Evolutionary conservation across 2,797 vertebrate species (phyloP), one percentile per base, ranked within the genome.

Genomic region (Crax fasciolata): DNA sequence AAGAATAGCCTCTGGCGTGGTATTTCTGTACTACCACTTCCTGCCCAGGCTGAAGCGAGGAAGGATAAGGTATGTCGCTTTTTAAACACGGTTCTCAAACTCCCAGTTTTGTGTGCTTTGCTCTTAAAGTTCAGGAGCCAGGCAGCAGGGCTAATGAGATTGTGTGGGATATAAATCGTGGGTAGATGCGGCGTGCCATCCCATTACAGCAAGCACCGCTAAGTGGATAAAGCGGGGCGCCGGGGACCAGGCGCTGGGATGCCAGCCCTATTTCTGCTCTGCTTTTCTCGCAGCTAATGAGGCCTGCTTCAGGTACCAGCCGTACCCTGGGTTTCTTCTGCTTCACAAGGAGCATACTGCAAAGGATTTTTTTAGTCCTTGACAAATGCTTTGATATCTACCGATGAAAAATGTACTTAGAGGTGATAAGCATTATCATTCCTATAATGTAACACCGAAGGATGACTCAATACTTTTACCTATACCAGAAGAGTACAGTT

Each of bases 131-230:
- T 92, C 92, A 89, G 91, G 74, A 88, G 63, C 30, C 78, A 84
- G 87, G 77, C 83, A 63, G 74, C 62, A 65, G 67, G 35, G 58
- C 59, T 96, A 93, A 97, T 81, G 91, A 67, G 94, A 92, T 95
- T 95, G 70, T 1, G 4, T 24, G 73, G 83, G 83, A 70, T 88
- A 3, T 86, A 94, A 78, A 57, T 41, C 2, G 0, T 27, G 1
- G 4, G 54, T 17, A 24, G 92, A 48, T 1, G 2, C 44, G 62
- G 54, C 5, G 7, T 65, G 10, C 66, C 48, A 46, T 59, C 82
- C 92, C 62, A 83, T 74, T 92, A 93, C 87, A 94, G 93, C 89
- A 94, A 83, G 87, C 5, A 6, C n/a, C 0, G 0, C 41, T 96
- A 94, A 96, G 93, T 78, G 87, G 93, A 93, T 96, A 83, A 96